These are phyloP conservation scores for Netta rufina DNA, from an alignment of 2,797 vertebrate genomes.

Conservation along the genomic window DNA sequence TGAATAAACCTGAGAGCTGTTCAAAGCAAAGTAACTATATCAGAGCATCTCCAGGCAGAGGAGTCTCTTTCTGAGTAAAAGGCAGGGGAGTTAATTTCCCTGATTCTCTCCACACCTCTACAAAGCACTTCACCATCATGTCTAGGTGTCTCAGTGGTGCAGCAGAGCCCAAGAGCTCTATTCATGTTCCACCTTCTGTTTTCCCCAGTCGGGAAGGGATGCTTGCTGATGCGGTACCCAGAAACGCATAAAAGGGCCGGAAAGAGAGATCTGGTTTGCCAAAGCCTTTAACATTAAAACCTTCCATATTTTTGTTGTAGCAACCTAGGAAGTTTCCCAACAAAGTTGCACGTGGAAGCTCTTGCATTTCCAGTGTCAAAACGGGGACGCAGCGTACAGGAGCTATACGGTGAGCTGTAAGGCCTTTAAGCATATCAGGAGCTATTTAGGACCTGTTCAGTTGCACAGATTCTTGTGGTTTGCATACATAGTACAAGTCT, in stretches of 20 bases:
- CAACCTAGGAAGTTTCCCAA: background rate
- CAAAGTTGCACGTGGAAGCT: fast-evolving
- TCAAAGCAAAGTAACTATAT: background rate
- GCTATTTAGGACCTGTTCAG: background rate
- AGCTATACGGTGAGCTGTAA: background rate
- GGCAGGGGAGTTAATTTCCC: background rate
- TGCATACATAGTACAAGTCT: background rate
- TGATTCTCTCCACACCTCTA: background rate
- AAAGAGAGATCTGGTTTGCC: background rate
- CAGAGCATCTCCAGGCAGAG: background rate
- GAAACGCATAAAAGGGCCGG: fast-evolving
- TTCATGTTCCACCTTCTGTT: background rate
- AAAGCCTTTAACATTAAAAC: background rate
- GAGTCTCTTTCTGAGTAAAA: background rate
- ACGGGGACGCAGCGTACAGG: fast-evolving
- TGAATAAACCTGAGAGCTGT: background rate
- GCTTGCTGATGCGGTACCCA: background rate
- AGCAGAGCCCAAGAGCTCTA: background rate
- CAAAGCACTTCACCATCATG: background rate
- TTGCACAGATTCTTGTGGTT: background rate
- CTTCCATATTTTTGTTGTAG: background rate
- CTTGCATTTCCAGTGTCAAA: background rate
- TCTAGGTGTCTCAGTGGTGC: background rate
- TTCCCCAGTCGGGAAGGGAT: background rate
- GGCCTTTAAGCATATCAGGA: background rate